Evolutionary conservation across 2,888 invertebrate species (phyloP), one percentile per base, ranked within the genome.

Genomic region (Corythucha ciliata): DNA sequence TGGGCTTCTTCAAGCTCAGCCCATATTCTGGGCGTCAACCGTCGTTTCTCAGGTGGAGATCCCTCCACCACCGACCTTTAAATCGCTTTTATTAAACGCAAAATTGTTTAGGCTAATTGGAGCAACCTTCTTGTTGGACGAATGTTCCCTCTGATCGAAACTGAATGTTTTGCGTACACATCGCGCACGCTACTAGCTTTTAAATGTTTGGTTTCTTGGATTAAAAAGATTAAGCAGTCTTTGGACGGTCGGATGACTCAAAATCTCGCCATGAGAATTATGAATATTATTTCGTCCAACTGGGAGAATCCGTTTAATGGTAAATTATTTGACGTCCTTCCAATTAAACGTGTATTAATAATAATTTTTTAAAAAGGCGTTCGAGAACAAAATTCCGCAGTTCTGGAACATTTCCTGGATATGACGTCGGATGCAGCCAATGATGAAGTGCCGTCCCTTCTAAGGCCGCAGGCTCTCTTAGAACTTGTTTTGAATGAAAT

Each of bases 301-400:
- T 79, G 78, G 78, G 76, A 77, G 60, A 78, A 75, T 59, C 73
- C 75, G 20, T 69, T 77, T 8, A 71, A 71, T 52, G 51, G 51
- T 44, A 32, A 41, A 21, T 12, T 29, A n/a, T 29, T 10, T 29
- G n/a, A n/a, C n/a, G n/a, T n/a, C n/a, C n/a, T n/a, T n/a, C n/a
- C n/a, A n/a, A n/a, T n/a, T n/a, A n/a, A n/a, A n/a, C n/a, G n/a
- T n/a, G n/a, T n/a, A n/a, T n/a, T n/a, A n/a, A n/a, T n/a, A n/a
- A n/a, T n/a, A n/a, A n/a, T n/a, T n/a, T n/a, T n/a, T n/a, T n/a
- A n/a, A n/a, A n/a, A 27, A 49, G 76, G 76, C 47, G 69, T 77
- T 7, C 70, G 74, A 59, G 75, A 75, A 60, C 66, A 73, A 34
- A 77, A 74, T 58, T 69, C 70, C 54, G 63, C 61, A 12, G 66